These are phyloP conservation scores for Fabriciana adippe DNA, from an alignment of 2,888 invertebrate genomes.

Conservation along the genomic window DNA sequence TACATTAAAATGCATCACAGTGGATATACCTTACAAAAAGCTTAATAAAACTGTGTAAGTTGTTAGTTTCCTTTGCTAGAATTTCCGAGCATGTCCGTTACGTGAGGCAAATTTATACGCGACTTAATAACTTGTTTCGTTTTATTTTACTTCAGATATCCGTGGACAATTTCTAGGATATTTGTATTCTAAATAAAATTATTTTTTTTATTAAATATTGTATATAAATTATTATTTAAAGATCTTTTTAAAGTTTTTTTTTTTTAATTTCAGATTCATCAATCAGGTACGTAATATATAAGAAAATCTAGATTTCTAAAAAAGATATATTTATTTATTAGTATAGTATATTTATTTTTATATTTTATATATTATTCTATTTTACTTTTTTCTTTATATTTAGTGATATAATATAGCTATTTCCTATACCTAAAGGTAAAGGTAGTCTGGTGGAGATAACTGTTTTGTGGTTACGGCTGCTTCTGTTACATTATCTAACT, in stretches of 20 bases:
- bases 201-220: neutral
- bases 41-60: conserved; percentile 71
- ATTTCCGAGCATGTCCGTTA: conserved; percentile 38
- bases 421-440: too few relatives aligned
- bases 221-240: neutral
- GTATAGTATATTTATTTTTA: too few relatives aligned
- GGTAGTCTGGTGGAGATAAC: too few relatives aligned
- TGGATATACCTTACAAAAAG: conserved; percentile 38
- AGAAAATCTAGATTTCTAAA: too few relatives aligned
- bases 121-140: conserved; percentile 44
- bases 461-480: too few relatives aligned
- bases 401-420: too few relatives aligned
- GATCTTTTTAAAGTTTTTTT: neutral
- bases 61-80: conserved; percentile 43
- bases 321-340: too few relatives aligned
- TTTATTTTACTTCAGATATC: conserved; percentile 41
- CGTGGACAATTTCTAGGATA: conserved; percentile 24
- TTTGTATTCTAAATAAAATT: conserved; percentile 29
- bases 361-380: too few relatives aligned
- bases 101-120: conserved; percentile 54
- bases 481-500: too few relatives aligned
- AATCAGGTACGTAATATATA: too few relatives aligned
- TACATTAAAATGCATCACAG: conserved; percentile 22
- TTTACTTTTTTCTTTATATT: too few relatives aligned
- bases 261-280: too few relatives aligned